Percentiles rank a stretch among this genome's conserved stretches.
These are phyloP conservation scores for Silurus glanis DNA, from an alignment of 2,113 vertebrate genomes.

Conservation along the genomic window DNA sequence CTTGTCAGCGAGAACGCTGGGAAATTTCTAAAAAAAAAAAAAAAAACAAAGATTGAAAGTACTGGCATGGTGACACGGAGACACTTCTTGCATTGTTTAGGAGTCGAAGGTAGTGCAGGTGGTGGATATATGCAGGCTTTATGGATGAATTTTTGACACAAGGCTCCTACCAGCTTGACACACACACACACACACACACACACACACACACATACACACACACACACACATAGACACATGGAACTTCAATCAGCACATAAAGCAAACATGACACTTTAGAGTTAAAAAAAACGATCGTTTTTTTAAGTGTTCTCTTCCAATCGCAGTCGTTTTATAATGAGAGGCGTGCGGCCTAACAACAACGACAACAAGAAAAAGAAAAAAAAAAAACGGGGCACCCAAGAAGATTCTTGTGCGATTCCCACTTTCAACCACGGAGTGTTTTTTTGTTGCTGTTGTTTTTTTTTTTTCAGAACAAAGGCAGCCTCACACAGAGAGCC, in stretches of 20 bases:
- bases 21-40: not conserved
- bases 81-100: not conserved
- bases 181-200: conserved; percentile 3
- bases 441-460: not conserved
- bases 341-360: not conserved
- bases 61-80: not conserved
- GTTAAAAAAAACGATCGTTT: not conserved
- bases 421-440: conserved; percentile 15
- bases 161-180: not conserved
- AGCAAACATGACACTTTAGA: conserved; percentile 19
- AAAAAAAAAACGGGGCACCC: not conserved
- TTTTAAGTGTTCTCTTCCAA: not conserved
- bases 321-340: conserved; percentile 6
- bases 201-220: not conserved
- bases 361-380: not conserved
- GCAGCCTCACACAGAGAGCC: conserved; percentile 42
- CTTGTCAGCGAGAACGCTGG: conserved; percentile 30
- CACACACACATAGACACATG: not conserved
- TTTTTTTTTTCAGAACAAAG: conserved; percentile 43
- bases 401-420: conserved; percentile 5
- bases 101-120: conserved; percentile 25
- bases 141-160: conserved; percentile 39
- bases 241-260: conserved; percentile 23
- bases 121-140: conserved; percentile 33
- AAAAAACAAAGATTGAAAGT: not conserved